Percentiles rank a stretch among this genome's conserved stretches.
Evolutionary conservation across 2,113 vertebrate species (phyloP).

Genomic region (Todiramphus saurophagus): DNA sequence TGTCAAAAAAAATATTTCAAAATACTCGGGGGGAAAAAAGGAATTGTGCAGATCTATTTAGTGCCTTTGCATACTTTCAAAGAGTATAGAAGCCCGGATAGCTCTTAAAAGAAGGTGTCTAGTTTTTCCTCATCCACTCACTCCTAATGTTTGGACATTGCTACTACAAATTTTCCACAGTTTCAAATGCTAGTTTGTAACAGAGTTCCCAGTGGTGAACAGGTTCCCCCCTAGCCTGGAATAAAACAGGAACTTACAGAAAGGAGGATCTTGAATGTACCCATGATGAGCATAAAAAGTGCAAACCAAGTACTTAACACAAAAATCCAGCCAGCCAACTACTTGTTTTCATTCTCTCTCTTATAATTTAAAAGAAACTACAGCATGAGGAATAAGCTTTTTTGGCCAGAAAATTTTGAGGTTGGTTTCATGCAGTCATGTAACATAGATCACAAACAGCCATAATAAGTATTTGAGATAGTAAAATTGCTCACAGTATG

Average conservation of each 20-base stretch:
- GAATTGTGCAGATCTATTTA: background rate
- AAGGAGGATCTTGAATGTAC: background rate
- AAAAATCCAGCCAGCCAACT: background rate
- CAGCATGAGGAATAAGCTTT: background rate
- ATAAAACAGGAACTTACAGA: background rate
- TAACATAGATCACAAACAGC: background rate
- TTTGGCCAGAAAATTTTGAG: background rate
- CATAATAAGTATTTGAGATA: background rate
- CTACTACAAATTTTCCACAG: background rate
- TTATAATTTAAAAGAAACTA: background rate
- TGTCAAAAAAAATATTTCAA: background rate
- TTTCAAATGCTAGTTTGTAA: background rate
- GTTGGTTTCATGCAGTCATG: background rate
- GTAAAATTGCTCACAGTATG: background rate
- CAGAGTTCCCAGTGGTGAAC: background rate
- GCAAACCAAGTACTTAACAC: background rate
- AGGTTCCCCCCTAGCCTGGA: background rate
- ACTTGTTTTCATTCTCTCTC: background rate
- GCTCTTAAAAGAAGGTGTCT: background rate
- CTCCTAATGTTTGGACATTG: background rate
- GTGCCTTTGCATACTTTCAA: background rate
- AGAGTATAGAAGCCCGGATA: background rate
- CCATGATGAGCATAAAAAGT: rapidly evolving
- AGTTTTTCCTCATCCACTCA: background rate
- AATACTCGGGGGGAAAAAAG: background rate